Evolutionary conservation across 1,140 invertebrate genomes (phyloP).

Genomic region (Drosophila burlai): DNA sequence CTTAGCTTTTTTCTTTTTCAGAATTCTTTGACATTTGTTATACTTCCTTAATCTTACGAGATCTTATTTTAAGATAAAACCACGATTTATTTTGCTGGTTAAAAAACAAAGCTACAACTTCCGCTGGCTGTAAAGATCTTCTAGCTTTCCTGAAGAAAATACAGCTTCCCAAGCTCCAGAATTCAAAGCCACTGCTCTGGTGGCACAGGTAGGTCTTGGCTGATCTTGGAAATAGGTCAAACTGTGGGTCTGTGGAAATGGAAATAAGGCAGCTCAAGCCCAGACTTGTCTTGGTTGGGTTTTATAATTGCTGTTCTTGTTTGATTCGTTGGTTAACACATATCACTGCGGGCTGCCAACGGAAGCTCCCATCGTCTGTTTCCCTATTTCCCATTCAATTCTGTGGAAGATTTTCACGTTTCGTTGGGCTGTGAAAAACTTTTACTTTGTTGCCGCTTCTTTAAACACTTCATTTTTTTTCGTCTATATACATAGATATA

Average conservation of each 20-base stretch:
- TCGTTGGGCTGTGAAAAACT: slow-evolving; percentile 49
- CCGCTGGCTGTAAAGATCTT: slow-evolving; percentile 23
- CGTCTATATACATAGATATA: not conserved
- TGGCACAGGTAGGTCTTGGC: slow-evolving; percentile 12
- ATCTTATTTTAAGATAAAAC: not conserved
- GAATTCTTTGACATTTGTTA: too few species aligned
- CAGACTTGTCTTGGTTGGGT: slow-evolving; percentile 7
- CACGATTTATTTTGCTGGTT: slow-evolving; percentile 2
- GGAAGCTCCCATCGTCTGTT: slow-evolving; percentile 4
- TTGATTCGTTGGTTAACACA: slow-evolving; percentile 54
- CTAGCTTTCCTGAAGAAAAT: not conserved
- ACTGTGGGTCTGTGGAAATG: slow-evolving; percentile 9
- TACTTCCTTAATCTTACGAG: not conserved
- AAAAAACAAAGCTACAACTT: slow-evolving; percentile 10
- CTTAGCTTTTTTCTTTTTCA: not conserved
- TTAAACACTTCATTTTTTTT: slow-evolving; percentile 24
- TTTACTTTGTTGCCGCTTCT: slow-evolving; percentile 58
- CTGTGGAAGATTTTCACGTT: slow-evolving; percentile 38
- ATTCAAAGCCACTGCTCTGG: slow-evolving; percentile 21
- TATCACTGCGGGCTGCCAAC: slow-evolving; percentile 18
- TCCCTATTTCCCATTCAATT: slow-evolving; percentile 23
- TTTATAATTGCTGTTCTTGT: slow-evolving; percentile 45
- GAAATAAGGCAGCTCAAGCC: slow-evolving; percentile 1
- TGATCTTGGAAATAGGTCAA: slow-evolving; percentile 43
- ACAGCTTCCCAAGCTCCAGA: slow-evolving; percentile 15